Evolutionary conservation across 2,113 vertebrate genomes (phyloP), one percentile per base, ranked within the genome.

Genomic region (Bufo bufo): DNA sequence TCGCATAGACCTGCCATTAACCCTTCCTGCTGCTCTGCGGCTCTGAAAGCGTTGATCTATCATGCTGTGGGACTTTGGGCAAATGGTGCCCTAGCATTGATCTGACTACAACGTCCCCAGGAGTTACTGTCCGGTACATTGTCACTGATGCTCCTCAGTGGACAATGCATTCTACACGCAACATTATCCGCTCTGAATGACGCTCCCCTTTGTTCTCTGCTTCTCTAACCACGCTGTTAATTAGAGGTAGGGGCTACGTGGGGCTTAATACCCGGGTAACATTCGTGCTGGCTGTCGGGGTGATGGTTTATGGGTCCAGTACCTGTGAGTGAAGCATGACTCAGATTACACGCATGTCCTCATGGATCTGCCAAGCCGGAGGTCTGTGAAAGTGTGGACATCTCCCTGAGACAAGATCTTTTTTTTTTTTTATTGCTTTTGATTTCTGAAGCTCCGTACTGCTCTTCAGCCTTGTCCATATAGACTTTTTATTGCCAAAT

Each of bases 1-100:
- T 14, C 71, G 52, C 19, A 4, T 0, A n/a, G 49, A 77, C 74
- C 56, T 59, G 17, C 16, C 71, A 47, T 49, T 63, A 50, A 85
- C 56, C 66, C 17, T 4, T 50, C 4, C 17, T 49, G 47, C 74
- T 63, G 69, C 43, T 16, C 87, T 89, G 47, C 74, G 66, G 69
- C 43, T 16, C 87, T 89, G 58, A 63, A 92, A 90, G 45, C 43
- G 43, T 66, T 52, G 13, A 59, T 59, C 6, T 59, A 45, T 52
- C 81, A 52, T 13, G 45, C 58, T 49, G 54, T 3, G 65, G 58
- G 43, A 47, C 33, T 33, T 3, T 16, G 20, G 19, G 50, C 17
- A 23, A 80, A 0, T 61, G 4, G 17, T 13, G 77, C 1, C 54
- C 50, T 2, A 54, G 12, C 56, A 82, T 82, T 65, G 80, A 50